Evolutionary conservation across 2,888 invertebrate species (phyloP).

Genomic region (Pogonocherus hispidulus): DNA sequence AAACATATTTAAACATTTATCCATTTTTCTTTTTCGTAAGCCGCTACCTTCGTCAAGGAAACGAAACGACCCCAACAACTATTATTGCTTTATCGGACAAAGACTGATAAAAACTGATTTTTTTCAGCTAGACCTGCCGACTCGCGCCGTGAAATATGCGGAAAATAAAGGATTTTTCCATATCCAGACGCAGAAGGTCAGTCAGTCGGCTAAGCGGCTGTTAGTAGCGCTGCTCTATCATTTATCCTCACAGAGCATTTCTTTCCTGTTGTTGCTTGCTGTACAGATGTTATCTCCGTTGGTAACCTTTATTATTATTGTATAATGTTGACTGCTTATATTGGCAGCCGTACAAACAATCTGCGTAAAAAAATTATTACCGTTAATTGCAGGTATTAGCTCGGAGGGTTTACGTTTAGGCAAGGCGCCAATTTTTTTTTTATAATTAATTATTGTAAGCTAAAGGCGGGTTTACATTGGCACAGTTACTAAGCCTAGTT

Average conservation of each 20-base stretch:
- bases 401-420: background rate
- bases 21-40: no score
- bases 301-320: background rate
- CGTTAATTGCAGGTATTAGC: background rate
- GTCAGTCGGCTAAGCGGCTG: slow-evolving; percentile 4
- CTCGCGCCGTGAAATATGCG: slow-evolving; percentile 25
- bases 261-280: background rate
- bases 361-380: background rate
- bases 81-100: background rate
- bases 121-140: background rate
- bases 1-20: no score
- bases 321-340: background rate
- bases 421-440: background rate
- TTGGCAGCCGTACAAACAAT: background rate
- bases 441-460: background rate
- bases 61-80: background rate
- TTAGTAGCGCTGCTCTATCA: background rate
- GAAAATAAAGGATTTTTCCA: slow-evolving; percentile 16
- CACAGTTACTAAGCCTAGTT: no score
- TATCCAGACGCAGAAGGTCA: slow-evolving; percentile 21
- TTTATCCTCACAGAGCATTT: background rate
- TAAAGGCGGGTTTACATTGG: no score
- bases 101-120: background rate
- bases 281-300: background rate
- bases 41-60: no score